Conservation (phyloP, 1,140 invertebrate genomes). For the Cydia strobilella region DNA sequence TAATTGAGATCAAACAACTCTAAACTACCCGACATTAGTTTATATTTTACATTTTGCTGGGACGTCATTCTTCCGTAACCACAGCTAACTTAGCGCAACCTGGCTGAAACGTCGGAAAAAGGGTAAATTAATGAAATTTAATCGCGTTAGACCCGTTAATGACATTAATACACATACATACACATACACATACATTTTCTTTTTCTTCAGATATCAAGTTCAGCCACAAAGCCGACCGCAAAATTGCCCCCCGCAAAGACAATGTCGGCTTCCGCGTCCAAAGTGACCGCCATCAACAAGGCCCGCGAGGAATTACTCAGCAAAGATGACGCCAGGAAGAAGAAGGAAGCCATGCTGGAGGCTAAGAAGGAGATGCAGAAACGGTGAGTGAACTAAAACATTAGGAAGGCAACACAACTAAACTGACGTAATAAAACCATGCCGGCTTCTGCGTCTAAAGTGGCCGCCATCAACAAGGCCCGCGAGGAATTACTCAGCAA, state of each 20-base stretch:
- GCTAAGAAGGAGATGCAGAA: slow-evolving; percentile 59
- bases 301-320: slow-evolving; percentile 56
- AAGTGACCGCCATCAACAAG: slow-evolving; percentile 51
- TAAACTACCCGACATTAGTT: too few species aligned
- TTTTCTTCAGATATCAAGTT: slow-evolving; percentile 50
- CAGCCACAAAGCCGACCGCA: slow-evolving; percentile 53
- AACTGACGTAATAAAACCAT: slow-evolving; percentile 35
- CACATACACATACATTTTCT: too few species aligned
- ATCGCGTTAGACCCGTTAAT: too few species aligned
- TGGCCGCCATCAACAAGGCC: slow-evolving; percentile 49
- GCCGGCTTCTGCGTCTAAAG: slow-evolving; percentile 54
- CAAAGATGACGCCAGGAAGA: slow-evolving; percentile 65
- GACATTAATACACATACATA: too few species aligned
- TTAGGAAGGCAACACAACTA: background rate
- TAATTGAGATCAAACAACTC: too few species aligned
- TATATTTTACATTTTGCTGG: too few species aligned
- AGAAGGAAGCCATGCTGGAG: slow-evolving; percentile 68
- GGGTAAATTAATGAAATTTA: too few species aligned
- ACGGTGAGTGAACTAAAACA: background rate
- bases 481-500: slow-evolving; percentile 58
- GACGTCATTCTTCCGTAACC: too few species aligned
- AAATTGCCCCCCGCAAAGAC: slow-evolving; percentile 40
- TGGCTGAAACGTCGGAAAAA: too few species aligned
- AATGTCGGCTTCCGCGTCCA: slow-evolving; percentile 52
- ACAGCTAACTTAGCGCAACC: too few species aligned